These are phyloP conservation scores for Semnornis frantzii DNA, from an alignment of 2,113 vertebrate species.

Conservation along the genomic window DNA sequence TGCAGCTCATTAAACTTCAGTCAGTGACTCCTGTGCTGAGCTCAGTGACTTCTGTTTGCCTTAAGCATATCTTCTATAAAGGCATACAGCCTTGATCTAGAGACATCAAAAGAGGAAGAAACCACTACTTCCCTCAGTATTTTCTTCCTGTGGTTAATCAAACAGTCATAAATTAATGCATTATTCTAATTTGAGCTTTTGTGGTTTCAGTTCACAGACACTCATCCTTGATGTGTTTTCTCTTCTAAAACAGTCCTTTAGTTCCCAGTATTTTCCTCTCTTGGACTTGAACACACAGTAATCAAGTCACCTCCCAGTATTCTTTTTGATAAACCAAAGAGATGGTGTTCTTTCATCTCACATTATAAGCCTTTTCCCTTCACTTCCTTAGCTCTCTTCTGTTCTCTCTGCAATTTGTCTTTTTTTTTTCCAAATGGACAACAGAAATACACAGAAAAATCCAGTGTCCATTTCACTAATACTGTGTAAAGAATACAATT, in stretches of 20 bases:
- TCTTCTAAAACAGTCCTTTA: not conserved
- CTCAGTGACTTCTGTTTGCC: not conserved
- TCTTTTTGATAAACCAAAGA: not conserved
- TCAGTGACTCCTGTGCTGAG: not conserved
- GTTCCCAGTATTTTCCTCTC: not conserved
- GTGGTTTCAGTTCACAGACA: not conserved
- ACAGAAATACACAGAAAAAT: not conserved
- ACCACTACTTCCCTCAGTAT: not conserved
- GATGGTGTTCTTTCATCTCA: slow-evolving; percentile 3
- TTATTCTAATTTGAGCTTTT: not conserved
- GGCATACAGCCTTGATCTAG: not conserved
- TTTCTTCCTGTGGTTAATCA: slow-evolving; percentile 17
- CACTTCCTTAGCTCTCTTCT: not conserved
- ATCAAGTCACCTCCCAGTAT: not conserved
- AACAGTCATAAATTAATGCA: not conserved
- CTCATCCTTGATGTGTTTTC: not conserved
- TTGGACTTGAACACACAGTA: not conserved
- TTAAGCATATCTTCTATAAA: not conserved
- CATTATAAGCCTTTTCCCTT: not conserved
- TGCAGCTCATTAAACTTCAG: not conserved
- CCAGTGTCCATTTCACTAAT: not conserved
- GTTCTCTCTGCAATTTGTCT: not conserved
- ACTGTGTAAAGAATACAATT: not conserved
- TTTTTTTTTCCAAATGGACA: not conserved
- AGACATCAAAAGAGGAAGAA: not conserved